These are phyloP conservation scores for Synchiropus splendidus DNA, from an alignment of 2,113 vertebrate species.

Conservation along the genomic window DNA sequence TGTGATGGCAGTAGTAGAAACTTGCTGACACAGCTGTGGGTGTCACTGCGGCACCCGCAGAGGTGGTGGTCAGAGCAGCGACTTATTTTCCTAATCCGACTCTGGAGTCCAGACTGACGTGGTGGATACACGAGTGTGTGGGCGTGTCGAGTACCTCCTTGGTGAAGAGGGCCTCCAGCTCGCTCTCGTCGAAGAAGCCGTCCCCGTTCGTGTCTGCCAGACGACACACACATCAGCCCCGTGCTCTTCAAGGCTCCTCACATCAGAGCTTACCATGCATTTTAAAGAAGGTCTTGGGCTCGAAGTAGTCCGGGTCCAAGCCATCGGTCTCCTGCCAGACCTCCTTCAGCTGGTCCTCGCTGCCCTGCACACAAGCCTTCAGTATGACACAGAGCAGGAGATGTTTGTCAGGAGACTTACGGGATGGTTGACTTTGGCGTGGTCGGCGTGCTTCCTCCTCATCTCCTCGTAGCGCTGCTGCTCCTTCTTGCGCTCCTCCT, in stretches of 20 bases:
- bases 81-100: too few species aligned
- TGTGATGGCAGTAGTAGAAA: too few species aligned
- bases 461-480: conserved; percentile 81
- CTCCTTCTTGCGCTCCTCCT: conserved; percentile 79
- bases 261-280: conserved; percentile 79
- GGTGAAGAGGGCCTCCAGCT: conserved; percentile 89
- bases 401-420: conserved; percentile 58
- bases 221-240: conserved; percentile 3
- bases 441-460: conserved; percentile 84
- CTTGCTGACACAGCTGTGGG: too few species aligned
- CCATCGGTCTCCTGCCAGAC: conserved; percentile 90
- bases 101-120: too few species aligned
- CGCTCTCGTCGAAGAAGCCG: conserved; percentile 84
- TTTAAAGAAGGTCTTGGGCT: conserved; percentile 93
- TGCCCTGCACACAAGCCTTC: conserved; percentile 67
- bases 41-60: too few species aligned
- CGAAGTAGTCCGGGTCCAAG: conserved; percentile 83
- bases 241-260: background rate
- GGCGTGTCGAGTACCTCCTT: conserved; percentile 74
- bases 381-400: too few species aligned
- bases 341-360: conserved; percentile 90
- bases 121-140: too few species aligned
- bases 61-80: too few species aligned
- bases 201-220: conserved; percentile 83
- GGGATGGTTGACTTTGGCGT: conserved; percentile 90